Percentiles rank a stretch among this genome's conserved stretches.
Evolutionary conservation across 2,797 vertebrate genomes (phyloP).

Genomic region (Avahi laniger): DNA sequence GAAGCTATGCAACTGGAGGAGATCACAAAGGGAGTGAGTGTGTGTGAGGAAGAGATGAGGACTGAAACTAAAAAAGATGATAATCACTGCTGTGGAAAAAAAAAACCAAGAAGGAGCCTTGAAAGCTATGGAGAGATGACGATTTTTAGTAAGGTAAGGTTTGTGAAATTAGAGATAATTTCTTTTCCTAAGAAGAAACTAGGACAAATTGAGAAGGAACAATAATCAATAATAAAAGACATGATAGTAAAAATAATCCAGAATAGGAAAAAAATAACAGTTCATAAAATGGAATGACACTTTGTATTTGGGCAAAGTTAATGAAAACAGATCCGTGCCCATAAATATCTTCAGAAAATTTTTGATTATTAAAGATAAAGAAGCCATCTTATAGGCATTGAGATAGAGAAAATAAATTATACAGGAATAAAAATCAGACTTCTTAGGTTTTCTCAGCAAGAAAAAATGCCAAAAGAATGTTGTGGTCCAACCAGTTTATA

Average conservation of each 20-base stretch:
- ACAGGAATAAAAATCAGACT: neutral
- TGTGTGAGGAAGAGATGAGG: neutral
- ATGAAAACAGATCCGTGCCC: neutral
- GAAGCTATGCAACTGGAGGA: neutral
- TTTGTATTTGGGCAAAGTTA: neutral
- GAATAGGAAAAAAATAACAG: neutral
- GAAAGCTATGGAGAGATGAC: neutral
- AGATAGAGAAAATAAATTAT: neutral
- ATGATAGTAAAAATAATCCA: neutral
- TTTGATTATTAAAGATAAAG: neutral
- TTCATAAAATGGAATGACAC: neutral
- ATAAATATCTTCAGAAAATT: neutral
- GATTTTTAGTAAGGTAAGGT: neutral
- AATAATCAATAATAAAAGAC: neutral
- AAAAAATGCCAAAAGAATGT: neutral
- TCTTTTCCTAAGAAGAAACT: neutral
- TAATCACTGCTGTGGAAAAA: neutral
- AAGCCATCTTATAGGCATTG: neutral
- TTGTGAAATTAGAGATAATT: neutral
- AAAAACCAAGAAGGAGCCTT: neutral
- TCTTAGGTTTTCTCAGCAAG: neutral
- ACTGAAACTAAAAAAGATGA: neutral
- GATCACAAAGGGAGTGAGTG: neutral
- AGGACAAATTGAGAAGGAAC: neutral
- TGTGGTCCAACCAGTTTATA: neutral